phyloP scores from a whole-genome alignment of 2,113 vertebrate genomes.

The Athene noctua region DNA sequence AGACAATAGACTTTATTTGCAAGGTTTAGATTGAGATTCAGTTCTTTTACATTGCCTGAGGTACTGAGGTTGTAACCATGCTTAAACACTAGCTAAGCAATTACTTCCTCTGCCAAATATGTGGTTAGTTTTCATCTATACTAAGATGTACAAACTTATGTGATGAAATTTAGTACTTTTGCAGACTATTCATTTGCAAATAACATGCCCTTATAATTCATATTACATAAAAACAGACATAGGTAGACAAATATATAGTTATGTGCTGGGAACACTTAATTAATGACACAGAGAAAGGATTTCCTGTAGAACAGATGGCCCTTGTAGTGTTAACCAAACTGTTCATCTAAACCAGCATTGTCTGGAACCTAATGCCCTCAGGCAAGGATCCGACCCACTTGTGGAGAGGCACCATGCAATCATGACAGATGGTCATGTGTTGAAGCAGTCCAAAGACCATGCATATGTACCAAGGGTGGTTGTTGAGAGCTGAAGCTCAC shows the following conservation, averaged over 20 bases:
- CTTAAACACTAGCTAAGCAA: background rate
- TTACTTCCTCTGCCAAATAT: background rate
- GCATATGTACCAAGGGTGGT: background rate
- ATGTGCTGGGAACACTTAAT: constrained; percentile 45
- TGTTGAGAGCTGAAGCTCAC: background rate
- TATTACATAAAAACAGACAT: background rate
- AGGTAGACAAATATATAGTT: constrained; percentile 18
- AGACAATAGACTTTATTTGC: background rate
- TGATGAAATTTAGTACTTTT: background rate
- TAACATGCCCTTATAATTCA: background rate
- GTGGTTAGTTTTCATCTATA: background rate
- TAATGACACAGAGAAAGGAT: constrained; percentile 50
- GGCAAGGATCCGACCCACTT: constrained; percentile 61
- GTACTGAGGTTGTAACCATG: background rate
- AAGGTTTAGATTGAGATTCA: background rate
- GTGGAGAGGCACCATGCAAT: constrained; percentile 36
- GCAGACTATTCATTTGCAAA: background rate
- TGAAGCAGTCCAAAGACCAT: background rate
- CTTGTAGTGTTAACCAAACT: constrained; percentile 39
- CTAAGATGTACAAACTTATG: background rate
- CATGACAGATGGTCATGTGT: constrained; percentile 48
- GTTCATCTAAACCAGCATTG: constrained; percentile 60
- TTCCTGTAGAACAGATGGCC: constrained; percentile 61
- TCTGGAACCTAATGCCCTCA: constrained; percentile 50
- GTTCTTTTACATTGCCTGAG: background rate